Conservation (phyloP, 2,113 vertebrate genomes). For the Thoracochromis brauschi region DNA sequence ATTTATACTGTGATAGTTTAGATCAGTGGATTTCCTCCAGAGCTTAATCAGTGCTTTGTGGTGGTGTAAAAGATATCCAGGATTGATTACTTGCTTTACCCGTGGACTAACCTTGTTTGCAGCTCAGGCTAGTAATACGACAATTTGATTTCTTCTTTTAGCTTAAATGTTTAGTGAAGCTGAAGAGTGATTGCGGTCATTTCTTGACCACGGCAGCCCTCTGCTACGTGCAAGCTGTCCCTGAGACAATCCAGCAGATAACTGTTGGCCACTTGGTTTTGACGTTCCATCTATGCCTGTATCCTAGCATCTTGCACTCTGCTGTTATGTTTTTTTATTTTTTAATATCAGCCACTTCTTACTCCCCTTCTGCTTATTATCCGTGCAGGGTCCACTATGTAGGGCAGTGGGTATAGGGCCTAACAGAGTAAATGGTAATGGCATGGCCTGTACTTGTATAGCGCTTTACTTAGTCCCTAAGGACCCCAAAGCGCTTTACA, state of each 20-base stretch:
- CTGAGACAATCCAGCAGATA: neutral
- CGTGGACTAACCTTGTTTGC: neutral
- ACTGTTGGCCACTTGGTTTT: neutral
- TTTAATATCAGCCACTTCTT: neutral
- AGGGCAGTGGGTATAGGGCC: neutral
- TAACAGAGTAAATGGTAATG: neutral
- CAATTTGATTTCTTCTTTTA: neutral
- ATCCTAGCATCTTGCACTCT: neutral
- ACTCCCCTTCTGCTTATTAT: neutral
- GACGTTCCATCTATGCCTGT: neutral
- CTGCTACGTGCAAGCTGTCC: neutral
- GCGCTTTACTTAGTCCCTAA: neutral
- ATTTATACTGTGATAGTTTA: neutral
- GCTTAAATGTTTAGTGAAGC: neutral
- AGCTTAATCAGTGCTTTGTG: neutral
- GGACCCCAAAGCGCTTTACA: neutral
- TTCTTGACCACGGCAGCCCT: accelerated
- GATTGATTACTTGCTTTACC: neutral
- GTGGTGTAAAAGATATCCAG: neutral
- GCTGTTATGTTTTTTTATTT: neutral
- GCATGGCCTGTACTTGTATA: neutral
- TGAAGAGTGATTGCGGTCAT: neutral
- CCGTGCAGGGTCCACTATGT: neutral
- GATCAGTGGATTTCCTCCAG: neutral
- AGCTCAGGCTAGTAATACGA: neutral